phyloP scores from a whole-genome alignment of 2,888 invertebrate species.

The Metalampra italica region DNA sequence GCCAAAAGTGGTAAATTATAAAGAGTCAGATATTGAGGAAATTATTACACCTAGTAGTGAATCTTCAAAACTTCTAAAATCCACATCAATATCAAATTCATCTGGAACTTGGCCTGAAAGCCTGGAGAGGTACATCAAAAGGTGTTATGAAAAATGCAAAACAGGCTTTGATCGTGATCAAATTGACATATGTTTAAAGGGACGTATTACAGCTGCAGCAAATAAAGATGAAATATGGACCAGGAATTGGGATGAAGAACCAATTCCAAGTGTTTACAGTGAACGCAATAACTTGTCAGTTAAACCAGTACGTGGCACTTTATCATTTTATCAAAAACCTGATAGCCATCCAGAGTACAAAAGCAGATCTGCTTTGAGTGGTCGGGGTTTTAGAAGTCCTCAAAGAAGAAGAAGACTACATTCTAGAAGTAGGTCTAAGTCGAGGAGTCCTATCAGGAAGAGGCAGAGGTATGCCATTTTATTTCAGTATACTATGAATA shows the following conservation, averaged over 20 bases:
- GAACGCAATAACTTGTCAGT: conserved; percentile 84
- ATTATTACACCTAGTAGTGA: conserved; percentile 41
- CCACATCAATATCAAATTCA: conserved; percentile 51
- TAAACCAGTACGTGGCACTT: conserved; percentile 78
- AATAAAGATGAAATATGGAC: conserved; percentile 92
- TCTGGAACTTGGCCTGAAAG: conserved; percentile 87
- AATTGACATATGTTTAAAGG: conserved; percentile 95
- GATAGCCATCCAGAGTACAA: conserved; percentile 47
- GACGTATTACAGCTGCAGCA: conserved; percentile 94
- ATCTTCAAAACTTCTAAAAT: conserved; percentile 50
- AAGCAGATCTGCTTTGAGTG: conserved; percentile 23
- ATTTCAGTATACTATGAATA: background rate
- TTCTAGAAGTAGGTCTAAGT: conserved; percentile 61
- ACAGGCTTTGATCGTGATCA: conserved; percentile 94
- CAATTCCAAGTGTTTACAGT: conserved; percentile 92
- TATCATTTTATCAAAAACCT: conserved; percentile 79
- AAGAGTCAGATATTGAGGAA: conserved; percentile 27
- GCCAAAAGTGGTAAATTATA: conserved; percentile 23
- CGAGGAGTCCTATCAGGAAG: conserved; percentile 73
- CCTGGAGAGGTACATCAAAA: conserved; percentile 91
- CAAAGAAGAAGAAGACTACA: conserved; percentile 53
- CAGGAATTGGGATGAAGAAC: conserved; percentile 96
- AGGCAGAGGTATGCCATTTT: conserved; percentile 52
- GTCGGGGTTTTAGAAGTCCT: conserved; percentile 46
- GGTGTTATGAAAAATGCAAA: conserved; percentile 94